Evolutionary conservation across 1,140 invertebrate genomes (phyloP).

Genomic region (Drosophila elegans): DNA sequence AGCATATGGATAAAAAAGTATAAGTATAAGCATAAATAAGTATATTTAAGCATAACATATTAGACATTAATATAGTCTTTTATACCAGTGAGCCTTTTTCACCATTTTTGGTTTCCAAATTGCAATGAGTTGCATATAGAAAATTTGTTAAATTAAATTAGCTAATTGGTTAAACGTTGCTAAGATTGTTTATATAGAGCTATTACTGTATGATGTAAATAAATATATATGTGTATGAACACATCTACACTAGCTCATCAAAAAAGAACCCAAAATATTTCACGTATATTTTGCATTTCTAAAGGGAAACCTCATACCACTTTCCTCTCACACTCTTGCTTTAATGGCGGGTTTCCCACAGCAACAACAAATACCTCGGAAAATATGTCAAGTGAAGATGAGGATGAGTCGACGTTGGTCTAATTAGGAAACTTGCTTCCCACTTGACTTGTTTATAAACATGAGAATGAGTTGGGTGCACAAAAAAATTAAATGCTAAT

Average conservation of each 20-base stretch:
- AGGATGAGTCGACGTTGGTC: slow-evolving; percentile 56
- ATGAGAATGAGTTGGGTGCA: not conserved
- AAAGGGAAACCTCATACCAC: slow-evolving; percentile 7
- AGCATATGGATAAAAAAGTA: no score
- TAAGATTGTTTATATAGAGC: no score
- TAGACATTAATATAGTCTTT: no score
- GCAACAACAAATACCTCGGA: slow-evolving; percentile 23
- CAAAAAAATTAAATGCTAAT: slow-evolving; percentile 7
- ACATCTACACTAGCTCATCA: slow-evolving; percentile 5
- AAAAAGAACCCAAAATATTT: slow-evolving; percentile 33
- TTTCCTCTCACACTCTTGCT: not conserved
- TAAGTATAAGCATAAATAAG: no score
- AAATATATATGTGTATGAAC: slow-evolving; percentile 5
- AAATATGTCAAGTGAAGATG: slow-evolving; percentile 68
- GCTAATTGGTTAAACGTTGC: no score
- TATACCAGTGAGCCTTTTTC: no score
- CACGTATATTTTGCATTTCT: slow-evolving; percentile 33
- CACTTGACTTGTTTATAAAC: slow-evolving; percentile 68
- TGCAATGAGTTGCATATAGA: no score
- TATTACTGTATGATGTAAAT: slow-evolving; percentile 2
- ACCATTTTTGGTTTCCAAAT: no score
- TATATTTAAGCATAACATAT: no score
- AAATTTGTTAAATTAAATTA: no score
- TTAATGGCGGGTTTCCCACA: slow-evolving; percentile 24
- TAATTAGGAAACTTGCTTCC: slow-evolving; percentile 78